Evolutionary conservation across 2,888 invertebrate species (phyloP).

Genomic region (Drosophila lacicola): DNA sequence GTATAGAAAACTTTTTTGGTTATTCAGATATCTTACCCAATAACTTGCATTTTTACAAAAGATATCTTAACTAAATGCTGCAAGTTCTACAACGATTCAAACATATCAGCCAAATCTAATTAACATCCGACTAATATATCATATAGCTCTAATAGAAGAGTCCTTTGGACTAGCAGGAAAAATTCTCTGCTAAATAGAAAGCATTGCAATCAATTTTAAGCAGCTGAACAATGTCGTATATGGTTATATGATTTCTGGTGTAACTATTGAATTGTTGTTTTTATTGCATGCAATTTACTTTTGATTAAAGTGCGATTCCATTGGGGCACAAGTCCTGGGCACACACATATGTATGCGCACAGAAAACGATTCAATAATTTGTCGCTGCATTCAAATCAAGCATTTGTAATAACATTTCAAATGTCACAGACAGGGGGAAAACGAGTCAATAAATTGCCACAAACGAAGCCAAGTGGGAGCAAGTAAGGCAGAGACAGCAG

Average conservation of each 20-base stretch:
- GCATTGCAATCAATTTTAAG: constrained; percentile 13
- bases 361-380: constrained; percentile 60
- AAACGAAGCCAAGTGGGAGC: constrained; percentile 30
- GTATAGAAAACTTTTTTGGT: too few relatives aligned
- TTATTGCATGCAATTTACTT: neutral
- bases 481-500: too few relatives aligned
- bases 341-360: constrained; percentile 3
- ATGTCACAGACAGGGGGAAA: constrained; percentile 53
- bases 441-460: constrained; percentile 76
- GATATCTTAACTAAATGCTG: too few relatives aligned
- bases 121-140: too few relatives aligned
- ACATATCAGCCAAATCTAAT: too few relatives aligned
- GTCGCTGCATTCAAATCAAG: constrained; percentile 75
- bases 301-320: constrained; percentile 2
- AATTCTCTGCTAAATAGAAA: neutral
- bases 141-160: too few relatives aligned
- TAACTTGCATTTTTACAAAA: too few relatives aligned
- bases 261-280: constrained; percentile 11
- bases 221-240: constrained; percentile 10
- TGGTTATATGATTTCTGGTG: constrained; percentile 5
- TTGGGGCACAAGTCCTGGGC: neutral
- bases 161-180: too few relatives aligned
- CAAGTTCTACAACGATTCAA: too few relatives aligned
- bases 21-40: too few relatives aligned
- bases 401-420: constrained; percentile 71